These are phyloP conservation scores for Phymatocera aterrima DNA, from an alignment of 2,888 invertebrate genomes.

Conservation along the genomic window DNA sequence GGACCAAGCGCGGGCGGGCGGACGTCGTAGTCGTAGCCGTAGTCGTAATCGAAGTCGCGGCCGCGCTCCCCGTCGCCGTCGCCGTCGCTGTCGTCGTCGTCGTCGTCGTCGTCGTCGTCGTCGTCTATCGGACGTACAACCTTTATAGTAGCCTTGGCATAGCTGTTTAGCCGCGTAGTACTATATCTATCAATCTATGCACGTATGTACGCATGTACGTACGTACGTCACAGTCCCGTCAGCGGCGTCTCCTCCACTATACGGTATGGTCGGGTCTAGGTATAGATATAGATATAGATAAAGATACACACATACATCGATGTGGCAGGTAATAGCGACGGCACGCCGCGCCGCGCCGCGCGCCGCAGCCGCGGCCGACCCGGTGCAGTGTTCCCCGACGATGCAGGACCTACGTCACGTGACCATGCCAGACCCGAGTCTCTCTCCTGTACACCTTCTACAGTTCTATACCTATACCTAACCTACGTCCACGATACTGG, in stretches of 20 bases:
- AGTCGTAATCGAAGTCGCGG: no score
- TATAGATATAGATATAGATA: neutral
- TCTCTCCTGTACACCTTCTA: neutral
- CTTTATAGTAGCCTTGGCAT: conserved; percentile 73
- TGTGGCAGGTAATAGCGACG: conserved; percentile 15
- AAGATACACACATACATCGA: no score
- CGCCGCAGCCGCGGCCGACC: neutral
- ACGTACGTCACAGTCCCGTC: conserved; percentile 14
- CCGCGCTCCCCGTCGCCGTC: no score
- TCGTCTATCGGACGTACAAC: conserved; percentile 56
- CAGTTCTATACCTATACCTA: no score
- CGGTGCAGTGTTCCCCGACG: conserved; percentile 53
- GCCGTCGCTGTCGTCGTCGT: conserved; percentile 51
- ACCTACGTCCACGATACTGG: no score
- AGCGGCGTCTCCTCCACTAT: neutral
- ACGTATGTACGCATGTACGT: neutral
- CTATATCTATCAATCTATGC: neutral
- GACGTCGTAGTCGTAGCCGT: conserved; percentile 49
- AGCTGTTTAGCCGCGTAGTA: neutral
- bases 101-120: conserved; percentile 50
- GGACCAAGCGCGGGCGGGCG: conserved; percentile 64
- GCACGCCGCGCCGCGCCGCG: neutral
- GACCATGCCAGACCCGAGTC: conserved; percentile 47
- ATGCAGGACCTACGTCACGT: conserved; percentile 69
- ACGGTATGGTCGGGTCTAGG: neutral